phyloP scores from a whole-genome alignment of 2,113 vertebrate genomes.

The Pelodiscus sinensis region DNA sequence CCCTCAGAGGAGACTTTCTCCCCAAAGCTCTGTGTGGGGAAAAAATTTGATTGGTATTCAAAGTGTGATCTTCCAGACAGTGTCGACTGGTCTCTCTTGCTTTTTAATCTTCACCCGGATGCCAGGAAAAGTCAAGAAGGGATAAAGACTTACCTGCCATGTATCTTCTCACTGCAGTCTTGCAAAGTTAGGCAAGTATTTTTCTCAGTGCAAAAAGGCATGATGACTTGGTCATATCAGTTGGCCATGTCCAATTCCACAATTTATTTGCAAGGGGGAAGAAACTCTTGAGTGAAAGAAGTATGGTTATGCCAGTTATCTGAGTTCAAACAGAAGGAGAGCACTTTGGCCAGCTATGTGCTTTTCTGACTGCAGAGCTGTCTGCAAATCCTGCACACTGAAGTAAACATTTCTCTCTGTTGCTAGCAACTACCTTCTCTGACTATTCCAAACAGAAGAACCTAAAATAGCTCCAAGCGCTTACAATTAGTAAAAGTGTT shows the following conservation, averaged over 20 bases:
- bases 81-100: neutral
- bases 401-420: conserved; percentile 55
- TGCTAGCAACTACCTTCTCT: conserved; percentile 74
- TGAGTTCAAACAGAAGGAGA: neutral
- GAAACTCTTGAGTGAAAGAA: conserved; percentile 35
- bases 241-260: conserved; percentile 17
- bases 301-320: conserved; percentile 1
- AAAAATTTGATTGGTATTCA: neutral
- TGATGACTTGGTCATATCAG: conserved; percentile 19
- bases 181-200: neutral
- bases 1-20: neutral
- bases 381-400: conserved; percentile 12
- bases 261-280: conserved; percentile 1
- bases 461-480: conserved; percentile 75
- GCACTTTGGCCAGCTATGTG: conserved; percentile 8
- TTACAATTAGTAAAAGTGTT: conserved; percentile 57
- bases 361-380: conserved; percentile 19
- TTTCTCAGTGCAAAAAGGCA: neutral
- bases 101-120: neutral
- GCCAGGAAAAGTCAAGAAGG: neutral
- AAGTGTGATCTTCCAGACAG: accelerated
- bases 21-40: neutral
- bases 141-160: neutral
- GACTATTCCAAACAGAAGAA: conserved; percentile 72
- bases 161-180: neutral